Evolutionary conservation across 2,797 vertebrate species (phyloP).

Genomic region (Parambassis ranga): DNA sequence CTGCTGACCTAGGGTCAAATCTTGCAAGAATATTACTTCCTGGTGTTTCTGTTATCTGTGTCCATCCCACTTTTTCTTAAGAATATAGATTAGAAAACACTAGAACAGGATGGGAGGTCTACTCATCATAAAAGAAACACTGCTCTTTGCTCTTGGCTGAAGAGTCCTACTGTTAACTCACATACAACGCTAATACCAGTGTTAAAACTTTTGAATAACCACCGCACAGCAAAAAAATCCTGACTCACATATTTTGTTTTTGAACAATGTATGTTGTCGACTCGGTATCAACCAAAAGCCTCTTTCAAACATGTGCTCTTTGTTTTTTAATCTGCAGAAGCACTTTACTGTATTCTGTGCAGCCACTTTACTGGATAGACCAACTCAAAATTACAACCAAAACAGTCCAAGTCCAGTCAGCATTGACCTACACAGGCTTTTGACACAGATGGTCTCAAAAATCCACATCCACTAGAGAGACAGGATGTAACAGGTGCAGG

Average conservation of each 20-base stretch:
- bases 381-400: too few relatives aligned
- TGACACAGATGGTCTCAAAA: too few relatives aligned
- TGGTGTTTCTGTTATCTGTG: slow-evolving; percentile 36
- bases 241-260: slow-evolving; percentile 2
- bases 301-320: too few relatives aligned
- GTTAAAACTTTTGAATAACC: slow-evolving; percentile 19
- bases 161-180: slow-evolving; percentile 6
- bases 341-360: too few relatives aligned
- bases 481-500: too few relatives aligned
- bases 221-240: slow-evolving; percentile 2
- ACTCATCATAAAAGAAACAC: background rate
- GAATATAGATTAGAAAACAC: slow-evolving; percentile 11
- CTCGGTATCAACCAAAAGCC: too few relatives aligned
- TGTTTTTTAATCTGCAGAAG: too few relatives aligned
- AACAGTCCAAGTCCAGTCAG: too few relatives aligned
- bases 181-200: slow-evolving; percentile 11
- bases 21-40: slow-evolving; percentile 32
- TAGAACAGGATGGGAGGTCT: slow-evolving; percentile 12
- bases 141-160: background rate
- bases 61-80: slow-evolving; percentile 24
- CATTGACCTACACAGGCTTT: too few relatives aligned
- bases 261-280: background rate
- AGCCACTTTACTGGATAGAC: too few relatives aligned
- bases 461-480: too few relatives aligned
- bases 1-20: slow-evolving; percentile 51